A percentile compares a stretch with the other conserved stretches of the same genome.
Evolutionary conservation across 2,797 vertebrate genomes (phyloP).

Genomic region (Spondyliosoma cantharus): DNA sequence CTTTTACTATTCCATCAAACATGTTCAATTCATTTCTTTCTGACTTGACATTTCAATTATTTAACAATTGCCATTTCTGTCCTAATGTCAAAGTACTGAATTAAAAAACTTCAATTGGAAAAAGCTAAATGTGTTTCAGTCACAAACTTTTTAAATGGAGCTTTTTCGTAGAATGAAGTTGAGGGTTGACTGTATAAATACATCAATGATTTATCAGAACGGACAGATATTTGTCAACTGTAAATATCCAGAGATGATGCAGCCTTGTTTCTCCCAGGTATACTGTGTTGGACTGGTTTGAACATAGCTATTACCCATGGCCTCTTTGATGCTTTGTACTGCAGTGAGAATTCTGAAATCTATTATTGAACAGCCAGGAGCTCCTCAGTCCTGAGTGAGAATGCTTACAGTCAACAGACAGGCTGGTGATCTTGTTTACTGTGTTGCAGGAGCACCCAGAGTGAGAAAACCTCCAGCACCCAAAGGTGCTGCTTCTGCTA

Average conservation of each 20-base stretch:
- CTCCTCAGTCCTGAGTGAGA: conserved; percentile 4
- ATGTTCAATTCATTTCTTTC: neutral
- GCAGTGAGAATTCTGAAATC: conserved; percentile 17
- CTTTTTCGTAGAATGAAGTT: neutral
- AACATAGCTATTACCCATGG: neutral
- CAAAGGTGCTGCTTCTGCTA: conserved; percentile 81
- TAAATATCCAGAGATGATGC: conserved; percentile 12
- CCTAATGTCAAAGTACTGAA: neutral
- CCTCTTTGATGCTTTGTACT: conserved; percentile 9
- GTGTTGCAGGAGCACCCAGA: conserved; percentile 80
- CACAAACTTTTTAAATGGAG: neutral
- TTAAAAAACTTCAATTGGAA: neutral
- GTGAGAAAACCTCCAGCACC: conserved; percentile 87
- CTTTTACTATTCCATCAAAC: neutral
- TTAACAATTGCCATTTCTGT: neutral
- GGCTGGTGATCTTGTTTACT: conserved; percentile 16
- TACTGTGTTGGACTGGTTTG: neutral
- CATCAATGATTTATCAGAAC: conserved; percentile 2
- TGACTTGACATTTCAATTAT: neutral
- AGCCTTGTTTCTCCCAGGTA: neutral
- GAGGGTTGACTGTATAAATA: neutral
- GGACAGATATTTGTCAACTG: conserved; percentile 16
- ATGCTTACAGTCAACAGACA: conserved; percentile 3
- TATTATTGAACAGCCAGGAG: conserved; percentile 33
- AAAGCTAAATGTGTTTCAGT: neutral